Evolutionary conservation across 2,113 vertebrate species (phyloP).

Genomic region (Peromyscus maniculatus): DNA sequence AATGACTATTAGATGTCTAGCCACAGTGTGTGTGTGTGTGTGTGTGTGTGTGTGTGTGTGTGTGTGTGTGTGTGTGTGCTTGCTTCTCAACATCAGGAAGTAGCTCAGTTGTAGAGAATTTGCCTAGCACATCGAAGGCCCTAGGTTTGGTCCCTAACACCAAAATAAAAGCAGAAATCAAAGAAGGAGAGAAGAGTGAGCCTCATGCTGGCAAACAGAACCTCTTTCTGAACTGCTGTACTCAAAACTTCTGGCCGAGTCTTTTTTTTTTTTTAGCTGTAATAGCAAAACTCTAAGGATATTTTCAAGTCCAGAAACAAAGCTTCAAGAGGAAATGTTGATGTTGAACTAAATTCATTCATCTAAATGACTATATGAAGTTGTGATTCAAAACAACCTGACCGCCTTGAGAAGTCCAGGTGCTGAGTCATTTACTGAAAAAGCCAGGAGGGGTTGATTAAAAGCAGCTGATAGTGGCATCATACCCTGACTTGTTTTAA

Average conservation of each 20-base stretch:
- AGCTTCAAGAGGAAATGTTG: conserved; percentile 51
- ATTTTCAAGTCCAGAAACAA: conserved; percentile 66
- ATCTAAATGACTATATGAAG: conserved; percentile 54
- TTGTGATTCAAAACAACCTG: conserved; percentile 72
- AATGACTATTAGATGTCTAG: neutral
- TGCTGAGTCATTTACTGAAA: conserved; percentile 70
- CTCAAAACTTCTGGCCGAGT: conserved; percentile 21
- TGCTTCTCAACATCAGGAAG: neutral
- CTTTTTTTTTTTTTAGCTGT: neutral
- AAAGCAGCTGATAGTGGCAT: conserved; percentile 59
- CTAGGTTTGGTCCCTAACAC: neutral
- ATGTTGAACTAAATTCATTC: neutral
- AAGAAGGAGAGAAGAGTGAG: neutral
- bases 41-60: neutral
- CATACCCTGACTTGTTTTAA: neutral
- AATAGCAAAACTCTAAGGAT: conserved; percentile 43
- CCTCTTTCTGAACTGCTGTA: conserved; percentile 35
- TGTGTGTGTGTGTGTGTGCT: neutral
- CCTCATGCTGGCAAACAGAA: conserved; percentile 49
- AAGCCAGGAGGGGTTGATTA: conserved; percentile 43
- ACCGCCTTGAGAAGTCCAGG: conserved; percentile 42
- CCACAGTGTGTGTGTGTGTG: neutral
- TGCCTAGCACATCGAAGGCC: neutral
- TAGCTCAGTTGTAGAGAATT: neutral
- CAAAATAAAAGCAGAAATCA: neutral